These are phyloP conservation scores for Abrostola triplasia DNA, from an alignment of 2,888 invertebrate genomes.

Conservation along the genomic window DNA sequence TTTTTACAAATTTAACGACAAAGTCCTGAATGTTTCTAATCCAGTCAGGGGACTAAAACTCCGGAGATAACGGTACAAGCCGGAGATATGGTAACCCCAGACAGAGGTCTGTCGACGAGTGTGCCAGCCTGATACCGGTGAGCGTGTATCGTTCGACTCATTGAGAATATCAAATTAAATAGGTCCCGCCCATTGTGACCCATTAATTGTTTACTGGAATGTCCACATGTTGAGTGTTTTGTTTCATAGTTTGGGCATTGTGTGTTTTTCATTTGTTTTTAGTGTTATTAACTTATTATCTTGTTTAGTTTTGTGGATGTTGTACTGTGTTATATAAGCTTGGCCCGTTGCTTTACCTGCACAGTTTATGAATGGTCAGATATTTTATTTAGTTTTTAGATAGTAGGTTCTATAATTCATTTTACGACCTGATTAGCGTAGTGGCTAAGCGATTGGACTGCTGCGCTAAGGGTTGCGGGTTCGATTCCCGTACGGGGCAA, in stretches of 20 bases:
- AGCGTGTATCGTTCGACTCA: slow-evolving; percentile 24
- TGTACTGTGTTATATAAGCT: neutral
- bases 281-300: neutral
- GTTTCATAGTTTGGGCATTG: slow-evolving; percentile 7
- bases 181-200: slow-evolving; percentile 19
- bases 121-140: slow-evolving; percentile 40
- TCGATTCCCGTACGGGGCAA: too few relatives aligned
- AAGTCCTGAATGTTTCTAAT: too few relatives aligned
- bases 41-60: too few relatives aligned
- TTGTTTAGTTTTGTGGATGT: neutral
- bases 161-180: slow-evolving; percentile 36
- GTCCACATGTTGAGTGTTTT: slow-evolving; percentile 18
- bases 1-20: too few relatives aligned
- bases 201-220: slow-evolving; percentile 27
- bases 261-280: neutral
- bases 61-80: too few relatives aligned
- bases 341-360: neutral
- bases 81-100: too few relatives aligned
- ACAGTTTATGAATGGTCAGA: too few relatives aligned
- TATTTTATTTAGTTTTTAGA: too few relatives aligned
- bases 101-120: slow-evolving; percentile 26
- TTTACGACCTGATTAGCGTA: too few relatives aligned
- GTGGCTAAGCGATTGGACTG: too few relatives aligned
- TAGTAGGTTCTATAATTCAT: too few relatives aligned
- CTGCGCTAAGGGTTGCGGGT: too few relatives aligned